These are phyloP conservation scores for Sphinx pinastri DNA, from an alignment of 2,888 invertebrate species.

Conservation along the genomic window DNA sequence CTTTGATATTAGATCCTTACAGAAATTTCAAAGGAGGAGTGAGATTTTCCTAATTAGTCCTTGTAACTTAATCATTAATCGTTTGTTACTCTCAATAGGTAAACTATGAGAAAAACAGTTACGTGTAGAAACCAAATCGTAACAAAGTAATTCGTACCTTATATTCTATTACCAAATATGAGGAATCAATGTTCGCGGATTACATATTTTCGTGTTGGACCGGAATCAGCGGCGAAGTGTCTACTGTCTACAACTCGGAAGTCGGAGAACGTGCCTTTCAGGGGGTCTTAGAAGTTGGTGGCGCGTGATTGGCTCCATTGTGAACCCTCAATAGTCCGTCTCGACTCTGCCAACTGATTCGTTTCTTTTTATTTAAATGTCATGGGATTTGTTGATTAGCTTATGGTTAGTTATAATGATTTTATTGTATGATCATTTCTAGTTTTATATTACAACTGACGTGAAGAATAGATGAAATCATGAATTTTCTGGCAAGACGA, in stretches of 20 bases:
- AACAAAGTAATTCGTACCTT: not conserved
- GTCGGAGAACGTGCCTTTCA: constrained; percentile 68
- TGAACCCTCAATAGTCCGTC: constrained; percentile 71
- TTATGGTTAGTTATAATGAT: not conserved
- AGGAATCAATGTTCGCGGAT: constrained; percentile 43
- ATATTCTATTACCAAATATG: constrained; percentile 1
- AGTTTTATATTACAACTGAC: not conserved
- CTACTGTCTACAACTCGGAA: constrained; percentile 60
- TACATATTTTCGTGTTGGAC: constrained; percentile 52
- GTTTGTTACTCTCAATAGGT: no score
- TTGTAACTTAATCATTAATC: no score
- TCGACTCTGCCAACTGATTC: constrained; percentile 64
- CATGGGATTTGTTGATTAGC: not conserved
- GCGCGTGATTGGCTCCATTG: constrained; percentile 79
- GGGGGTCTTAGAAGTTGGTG: constrained; percentile 68
- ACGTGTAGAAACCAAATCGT: not conserved
- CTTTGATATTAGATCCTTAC: no score
- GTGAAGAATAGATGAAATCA: no score
- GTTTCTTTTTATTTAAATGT: constrained; percentile 40
- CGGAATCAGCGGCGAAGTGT: constrained; percentile 53
- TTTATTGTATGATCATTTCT: not conserved
- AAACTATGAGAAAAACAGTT: not conserved
- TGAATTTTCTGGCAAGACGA: no score
- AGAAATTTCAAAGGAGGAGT: no score
- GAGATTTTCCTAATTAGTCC: no score